Percentiles rank a stretch among this genome's conserved stretches.
Conservation (phyloP, 2,888 invertebrate species). For the Drosophila tanythrix region DNA sequence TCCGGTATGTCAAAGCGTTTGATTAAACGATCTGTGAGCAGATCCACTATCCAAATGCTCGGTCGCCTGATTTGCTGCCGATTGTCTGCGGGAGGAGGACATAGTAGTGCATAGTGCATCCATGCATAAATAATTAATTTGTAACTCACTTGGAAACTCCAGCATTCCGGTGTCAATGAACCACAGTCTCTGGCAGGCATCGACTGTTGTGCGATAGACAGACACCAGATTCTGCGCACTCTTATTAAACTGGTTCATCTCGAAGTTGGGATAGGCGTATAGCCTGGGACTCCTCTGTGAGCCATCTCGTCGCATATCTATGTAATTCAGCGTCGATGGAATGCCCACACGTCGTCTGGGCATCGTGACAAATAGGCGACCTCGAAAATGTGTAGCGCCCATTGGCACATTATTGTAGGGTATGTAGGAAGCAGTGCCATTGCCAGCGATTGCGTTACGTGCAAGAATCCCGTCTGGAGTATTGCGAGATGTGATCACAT, state of each 20-base stretch:
- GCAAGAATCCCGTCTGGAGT: conserved; percentile 23
- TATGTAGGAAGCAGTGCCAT: conserved; percentile 65
- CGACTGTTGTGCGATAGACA: conserved; percentile 90
- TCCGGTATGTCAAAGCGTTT: conserved; percentile 86
- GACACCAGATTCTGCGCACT: conserved; percentile 86
- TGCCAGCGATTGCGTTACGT: conserved; percentile 15
- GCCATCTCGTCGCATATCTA: conserved; percentile 82
- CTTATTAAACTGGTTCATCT: conserved; percentile 77
- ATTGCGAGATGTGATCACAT: conserved; percentile 65
- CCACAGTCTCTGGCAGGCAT: conserved; percentile 91
- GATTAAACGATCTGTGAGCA: conserved; percentile 87
- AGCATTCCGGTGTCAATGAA: conserved; percentile 91
- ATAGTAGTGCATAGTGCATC: not conserved
- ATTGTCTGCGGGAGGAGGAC: conserved; percentile 65
- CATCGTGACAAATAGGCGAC: conserved; percentile 89
- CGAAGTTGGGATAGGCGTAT: conserved; percentile 81
- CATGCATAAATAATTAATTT: not conserved
- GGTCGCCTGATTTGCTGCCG: conserved; percentile 86
- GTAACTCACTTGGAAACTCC: conserved; percentile 87
- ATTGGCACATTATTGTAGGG: conserved; percentile 84
- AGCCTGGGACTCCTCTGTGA: conserved; percentile 78
- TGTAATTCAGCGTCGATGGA: conserved; percentile 87
- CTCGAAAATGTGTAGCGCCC: conserved; percentile 83
- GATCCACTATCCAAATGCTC: conserved; percentile 88
- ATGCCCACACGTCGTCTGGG: conserved; percentile 89